Conservation (phyloP, 2,888 invertebrate genomes). For the Margaritifera margaritifera region DNA sequence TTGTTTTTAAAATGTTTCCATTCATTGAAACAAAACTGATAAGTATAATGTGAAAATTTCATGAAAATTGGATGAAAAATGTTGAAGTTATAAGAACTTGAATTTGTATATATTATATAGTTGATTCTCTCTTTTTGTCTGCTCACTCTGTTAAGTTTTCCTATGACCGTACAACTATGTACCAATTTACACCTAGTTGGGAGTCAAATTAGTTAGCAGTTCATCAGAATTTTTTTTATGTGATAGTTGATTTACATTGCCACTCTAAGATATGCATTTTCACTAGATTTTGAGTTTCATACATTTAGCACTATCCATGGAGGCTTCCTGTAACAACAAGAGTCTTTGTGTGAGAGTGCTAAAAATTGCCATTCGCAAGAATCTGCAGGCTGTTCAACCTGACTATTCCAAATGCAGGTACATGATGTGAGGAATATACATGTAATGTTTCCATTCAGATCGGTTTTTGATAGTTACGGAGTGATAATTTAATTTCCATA, state of each 20-base stretch:
- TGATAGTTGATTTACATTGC: neutral
- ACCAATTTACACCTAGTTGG: neutral
- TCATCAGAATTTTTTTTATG: neutral
- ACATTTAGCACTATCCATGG: constrained; percentile 58
- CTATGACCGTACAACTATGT: neutral
- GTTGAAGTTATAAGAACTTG: neutral
- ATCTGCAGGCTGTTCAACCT: constrained; percentile 52
- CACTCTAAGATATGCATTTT: neutral
- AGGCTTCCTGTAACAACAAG: constrained; percentile 52
- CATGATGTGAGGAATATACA: neutral
- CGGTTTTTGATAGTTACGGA: neutral
- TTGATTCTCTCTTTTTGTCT: neutral
- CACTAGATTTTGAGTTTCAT: neutral
- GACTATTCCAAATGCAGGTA: constrained; percentile 66
- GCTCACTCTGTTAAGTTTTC: neutral
- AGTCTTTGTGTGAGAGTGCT: constrained; percentile 60
- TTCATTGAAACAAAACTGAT: too few species aligned
- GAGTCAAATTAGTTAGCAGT: too few species aligned
- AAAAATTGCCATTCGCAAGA: constrained; percentile 67
- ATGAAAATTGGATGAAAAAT: neutral
- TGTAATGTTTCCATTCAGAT: too few species aligned
- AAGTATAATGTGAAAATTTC: neutral
- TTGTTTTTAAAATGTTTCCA: too few species aligned
- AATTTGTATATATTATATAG: neutral
- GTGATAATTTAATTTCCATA: too few species aligned